These are phyloP conservation scores for rat (Rattus norvegicus) DNA, from an alignment of 2,113 vertebrate species.

Conservation along the genomic window DNA sequence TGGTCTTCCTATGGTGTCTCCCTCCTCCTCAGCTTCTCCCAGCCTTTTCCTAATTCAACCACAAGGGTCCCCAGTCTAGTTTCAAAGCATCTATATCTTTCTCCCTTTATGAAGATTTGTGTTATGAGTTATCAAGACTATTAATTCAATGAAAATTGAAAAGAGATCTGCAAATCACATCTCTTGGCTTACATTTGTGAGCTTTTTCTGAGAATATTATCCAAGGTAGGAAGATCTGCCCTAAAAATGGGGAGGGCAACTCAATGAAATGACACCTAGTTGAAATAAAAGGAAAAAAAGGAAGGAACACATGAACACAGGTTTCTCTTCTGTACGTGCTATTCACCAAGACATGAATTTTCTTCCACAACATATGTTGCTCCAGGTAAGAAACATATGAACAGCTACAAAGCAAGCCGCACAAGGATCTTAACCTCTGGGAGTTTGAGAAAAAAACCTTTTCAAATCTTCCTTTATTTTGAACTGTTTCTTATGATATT, in stretches of 20 bases:
- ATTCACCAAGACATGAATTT: no score
- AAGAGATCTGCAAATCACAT: not conserved
- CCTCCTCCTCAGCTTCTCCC: no score
- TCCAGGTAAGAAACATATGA: not conserved
- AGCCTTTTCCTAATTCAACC: no score
- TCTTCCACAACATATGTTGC: fast-evolving
- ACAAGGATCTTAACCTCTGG: not conserved
- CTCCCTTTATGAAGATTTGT: not conserved
- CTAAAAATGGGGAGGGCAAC: not conserved
- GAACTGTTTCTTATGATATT: not conserved
- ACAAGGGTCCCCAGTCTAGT: not conserved
- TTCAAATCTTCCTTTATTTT: not conserved
- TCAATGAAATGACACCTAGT: not conserved
- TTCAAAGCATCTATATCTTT: not conserved
- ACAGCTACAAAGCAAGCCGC: not conserved
- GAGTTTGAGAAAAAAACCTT: not conserved
- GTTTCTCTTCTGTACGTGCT: not conserved
- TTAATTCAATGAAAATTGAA: not conserved
- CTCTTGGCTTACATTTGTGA: not conserved
- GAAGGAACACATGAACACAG: fast-evolving
- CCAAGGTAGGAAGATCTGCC: not conserved
- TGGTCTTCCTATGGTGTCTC: no score
- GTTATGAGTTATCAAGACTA: not conserved
- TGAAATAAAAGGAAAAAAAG: not conserved
- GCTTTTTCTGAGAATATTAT: not conserved